Evolutionary conservation across 2,888 invertebrate genomes (phyloP).

Genomic region (Cryptocephalus primarius): DNA sequence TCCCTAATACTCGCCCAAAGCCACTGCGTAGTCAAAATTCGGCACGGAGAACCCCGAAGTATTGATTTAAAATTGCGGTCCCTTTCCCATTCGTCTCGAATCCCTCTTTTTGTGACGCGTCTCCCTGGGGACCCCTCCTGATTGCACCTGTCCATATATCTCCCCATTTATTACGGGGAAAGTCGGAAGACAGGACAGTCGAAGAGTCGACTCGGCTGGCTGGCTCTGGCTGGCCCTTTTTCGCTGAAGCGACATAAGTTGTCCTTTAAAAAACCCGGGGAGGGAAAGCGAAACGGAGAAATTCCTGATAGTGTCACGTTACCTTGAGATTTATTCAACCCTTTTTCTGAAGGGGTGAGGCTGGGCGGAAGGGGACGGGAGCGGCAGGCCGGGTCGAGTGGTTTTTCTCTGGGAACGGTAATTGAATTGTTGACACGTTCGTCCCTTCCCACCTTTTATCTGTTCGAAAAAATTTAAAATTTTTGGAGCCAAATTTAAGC

Average conservation of each 20-base stretch:
- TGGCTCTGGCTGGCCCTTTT: slow-evolving; percentile 17
- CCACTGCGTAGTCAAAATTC: too few species aligned
- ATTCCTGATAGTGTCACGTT: slow-evolving; percentile 33
- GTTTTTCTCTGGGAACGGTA: too few species aligned
- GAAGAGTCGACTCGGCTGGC: too few species aligned
- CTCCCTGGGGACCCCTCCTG: slow-evolving; percentile 34
- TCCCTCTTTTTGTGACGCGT: slow-evolving; percentile 34
- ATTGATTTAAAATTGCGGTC: slow-evolving; percentile 37
- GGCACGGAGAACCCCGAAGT: slow-evolving; percentile 14
- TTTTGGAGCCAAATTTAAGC: too few species aligned
- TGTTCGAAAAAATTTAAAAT: too few species aligned
- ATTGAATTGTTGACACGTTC: too few species aligned
- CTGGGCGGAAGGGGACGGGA: slow-evolving; percentile 31
- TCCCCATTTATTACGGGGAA: slow-evolving; percentile 28
- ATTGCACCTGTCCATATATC: slow-evolving; percentile 39
- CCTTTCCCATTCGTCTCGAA: slow-evolving; percentile 29
- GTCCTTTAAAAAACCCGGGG: slow-evolving; percentile 24
- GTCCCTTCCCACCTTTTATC: too few species aligned
- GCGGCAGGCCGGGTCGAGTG: slow-evolving; percentile 7
- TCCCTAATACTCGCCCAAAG: too few species aligned
- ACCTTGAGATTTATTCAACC: slow-evolving; percentile 34
- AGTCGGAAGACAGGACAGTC: background rate
- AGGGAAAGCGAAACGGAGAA: slow-evolving; percentile 8
- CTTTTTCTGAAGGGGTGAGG: slow-evolving; percentile 25
- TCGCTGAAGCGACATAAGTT: slow-evolving; percentile 32